Evolutionary conservation across 2,888 invertebrate genomes (phyloP).

Genomic region (Scaptomyza flava): DNA sequence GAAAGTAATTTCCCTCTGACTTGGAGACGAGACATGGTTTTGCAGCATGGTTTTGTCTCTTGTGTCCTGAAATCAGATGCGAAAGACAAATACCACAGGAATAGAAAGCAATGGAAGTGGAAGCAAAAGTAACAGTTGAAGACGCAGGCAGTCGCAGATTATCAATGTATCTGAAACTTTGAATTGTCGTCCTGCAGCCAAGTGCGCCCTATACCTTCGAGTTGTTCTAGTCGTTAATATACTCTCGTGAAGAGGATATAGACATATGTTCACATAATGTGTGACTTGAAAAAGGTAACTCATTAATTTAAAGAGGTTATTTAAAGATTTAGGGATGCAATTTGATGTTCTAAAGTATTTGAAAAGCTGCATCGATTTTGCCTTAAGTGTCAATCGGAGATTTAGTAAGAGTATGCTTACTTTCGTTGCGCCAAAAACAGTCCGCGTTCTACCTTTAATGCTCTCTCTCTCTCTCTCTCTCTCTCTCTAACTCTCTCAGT

Average conservation of each 20-base stretch:
- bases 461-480: constrained; percentile 1
- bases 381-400: no score
- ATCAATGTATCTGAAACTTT: constrained; percentile 22
- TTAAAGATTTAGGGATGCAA: no score
- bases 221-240: neutral
- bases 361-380: no score
- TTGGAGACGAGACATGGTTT: constrained; percentile 4
- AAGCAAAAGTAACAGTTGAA: neutral
- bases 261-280: neutral
- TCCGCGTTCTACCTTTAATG: neutral
- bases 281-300: neutral
- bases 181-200: constrained; percentile 11
- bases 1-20: neutral
- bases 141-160: constrained; percentile 16
- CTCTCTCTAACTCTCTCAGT: constrained; percentile 1
- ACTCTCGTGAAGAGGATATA: neutral
- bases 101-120: neutral
- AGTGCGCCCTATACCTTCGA: neutral
- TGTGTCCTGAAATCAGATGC: constrained; percentile 25
- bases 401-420: neutral
- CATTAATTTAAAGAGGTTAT: no score
- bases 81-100: neutral
- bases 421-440: neutral
- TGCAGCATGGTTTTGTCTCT: constrained; percentile 20
- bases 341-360: no score